Conservation (phyloP, 2,888 invertebrate species). For the Bruchidius siliquastri region DNA sequence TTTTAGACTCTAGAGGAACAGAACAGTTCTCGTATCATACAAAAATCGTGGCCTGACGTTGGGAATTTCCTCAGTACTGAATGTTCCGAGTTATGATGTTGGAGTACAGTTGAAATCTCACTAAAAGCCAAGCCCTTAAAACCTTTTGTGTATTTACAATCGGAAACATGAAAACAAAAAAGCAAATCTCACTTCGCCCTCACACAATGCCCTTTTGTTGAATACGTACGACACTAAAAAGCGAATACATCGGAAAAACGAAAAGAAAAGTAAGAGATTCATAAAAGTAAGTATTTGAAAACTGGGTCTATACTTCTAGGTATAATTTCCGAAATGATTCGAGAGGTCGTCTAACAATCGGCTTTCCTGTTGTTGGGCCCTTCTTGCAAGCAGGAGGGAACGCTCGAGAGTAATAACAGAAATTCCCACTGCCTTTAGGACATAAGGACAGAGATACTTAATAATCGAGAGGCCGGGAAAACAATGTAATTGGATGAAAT, state of each 20-base stretch:
- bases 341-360: neutral
- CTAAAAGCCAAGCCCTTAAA: neutral
- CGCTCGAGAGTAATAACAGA: neutral
- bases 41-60: too few relatives aligned
- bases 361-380: neutral
- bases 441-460: neutral
- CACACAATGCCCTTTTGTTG: neutral
- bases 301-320: neutral
- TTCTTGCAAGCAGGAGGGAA: neutral
- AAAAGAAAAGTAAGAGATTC: neutral
- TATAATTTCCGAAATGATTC: neutral
- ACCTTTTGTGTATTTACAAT: neutral
- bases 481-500: neutral
- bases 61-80: too few relatives aligned
- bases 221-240: neutral
- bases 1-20: too few relatives aligned
- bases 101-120: neutral
- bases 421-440: neutral
- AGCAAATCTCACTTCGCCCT: neutral
- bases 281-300: neutral
- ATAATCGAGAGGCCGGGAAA: neutral
- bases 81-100: too few relatives aligned
- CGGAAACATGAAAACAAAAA: neutral
- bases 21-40: too few relatives aligned
- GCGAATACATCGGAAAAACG: neutral